Evolutionary conservation across 2,113 vertebrate genomes (phyloP).

Genomic region (Xiphias gladius): DNA sequence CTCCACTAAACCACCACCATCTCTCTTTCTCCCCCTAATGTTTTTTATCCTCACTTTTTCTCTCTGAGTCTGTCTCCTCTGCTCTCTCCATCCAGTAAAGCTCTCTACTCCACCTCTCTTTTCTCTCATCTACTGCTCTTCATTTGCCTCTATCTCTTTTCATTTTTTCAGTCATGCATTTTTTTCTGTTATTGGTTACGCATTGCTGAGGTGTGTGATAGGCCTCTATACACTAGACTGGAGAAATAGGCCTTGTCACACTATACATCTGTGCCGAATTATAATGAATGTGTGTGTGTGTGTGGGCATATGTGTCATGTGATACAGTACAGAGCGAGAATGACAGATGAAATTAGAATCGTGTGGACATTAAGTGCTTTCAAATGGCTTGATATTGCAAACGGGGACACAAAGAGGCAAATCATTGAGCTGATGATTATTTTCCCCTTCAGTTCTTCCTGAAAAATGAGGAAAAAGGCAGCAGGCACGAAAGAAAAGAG

Average conservation of each 20-base stretch:
- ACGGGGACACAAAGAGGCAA: slow-evolving; percentile 44
- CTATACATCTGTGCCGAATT: slow-evolving; percentile 68
- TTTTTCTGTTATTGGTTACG: slow-evolving; percentile 77
- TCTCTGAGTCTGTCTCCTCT: slow-evolving; percentile 13
- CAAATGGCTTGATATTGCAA: slow-evolving; percentile 56
- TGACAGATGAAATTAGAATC: slow-evolving; percentile 64
- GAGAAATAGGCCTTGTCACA: slow-evolving; percentile 68
- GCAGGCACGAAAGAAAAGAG: slow-evolving; percentile 41
- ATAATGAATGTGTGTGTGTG: slow-evolving; percentile 56
- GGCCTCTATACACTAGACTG: slow-evolving; percentile 48
- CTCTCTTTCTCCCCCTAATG: slow-evolving; percentile 1
- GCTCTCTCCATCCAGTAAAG: slow-evolving; percentile 47
- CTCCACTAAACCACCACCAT: slow-evolving; percentile 29
- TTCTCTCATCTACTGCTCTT: slow-evolving; percentile 59
- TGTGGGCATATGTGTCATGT: slow-evolving; percentile 31
- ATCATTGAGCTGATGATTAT: slow-evolving; percentile 41
- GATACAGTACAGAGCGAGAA: slow-evolving; percentile 35
- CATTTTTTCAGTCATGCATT: slow-evolving; percentile 62
- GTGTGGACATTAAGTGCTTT: slow-evolving; percentile 60
- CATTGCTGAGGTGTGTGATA: slow-evolving; percentile 76
- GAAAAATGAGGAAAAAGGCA: slow-evolving; percentile 20
- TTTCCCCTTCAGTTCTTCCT: slow-evolving; percentile 10
- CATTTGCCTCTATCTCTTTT: slow-evolving; percentile 64
- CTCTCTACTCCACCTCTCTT: slow-evolving; percentile 44
- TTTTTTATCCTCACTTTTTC: slow-evolving; percentile 24